Evolutionary conservation across 2,113 vertebrate genomes (phyloP), one percentile per base, ranked within the genome.

Genomic region (Lethenteron camtschaticum): DNA sequence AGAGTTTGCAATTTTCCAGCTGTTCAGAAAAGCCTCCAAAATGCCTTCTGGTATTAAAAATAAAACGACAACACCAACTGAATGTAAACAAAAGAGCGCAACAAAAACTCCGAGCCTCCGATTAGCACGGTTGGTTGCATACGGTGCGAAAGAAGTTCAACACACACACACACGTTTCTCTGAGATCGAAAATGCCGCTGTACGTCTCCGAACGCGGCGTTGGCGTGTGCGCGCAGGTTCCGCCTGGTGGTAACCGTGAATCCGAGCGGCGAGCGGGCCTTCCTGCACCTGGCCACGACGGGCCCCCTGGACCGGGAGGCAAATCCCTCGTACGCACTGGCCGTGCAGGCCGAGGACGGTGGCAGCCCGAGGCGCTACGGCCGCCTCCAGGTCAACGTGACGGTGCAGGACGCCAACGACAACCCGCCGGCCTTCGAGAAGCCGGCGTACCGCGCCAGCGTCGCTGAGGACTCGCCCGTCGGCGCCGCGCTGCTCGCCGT

Each of bases 261-360:
- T 73, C 94, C 94, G 2, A 94, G 94, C n/a, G 94, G 94, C 1
- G 89, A 96, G 81, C 90, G 94, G 13, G 92, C 92, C 12, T 99
- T 99, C 79, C 72, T 97, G 78, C 92, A 99, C 71, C 81, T 99
- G 6, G 92, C 95, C 55, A 90, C 91, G 13, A 83, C 83, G 1
- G 89, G 89, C 1, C 89, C 89, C 20, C 76, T 97, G 81, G 91
- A 99, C 79, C 81, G 91, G 58, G 91, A 97, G 75, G 78, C 81
- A 2, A 84, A 82, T 2, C 79, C 88, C 3, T 80, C 82, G 69
- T 99, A 96, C 77, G 89, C 88, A 77, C 83, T 97, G 4, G 70
- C 96, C 73, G 81, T 97, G 11, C 85, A 95, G 68, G 94, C 96
- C 75, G 88, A 95, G 77, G 94, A 99, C 79, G 91, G 89, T 78